These are phyloP conservation scores for Scaptomyza pallida DNA, from an alignment of 1,140 invertebrate species.

Conservation along the genomic window DNA sequence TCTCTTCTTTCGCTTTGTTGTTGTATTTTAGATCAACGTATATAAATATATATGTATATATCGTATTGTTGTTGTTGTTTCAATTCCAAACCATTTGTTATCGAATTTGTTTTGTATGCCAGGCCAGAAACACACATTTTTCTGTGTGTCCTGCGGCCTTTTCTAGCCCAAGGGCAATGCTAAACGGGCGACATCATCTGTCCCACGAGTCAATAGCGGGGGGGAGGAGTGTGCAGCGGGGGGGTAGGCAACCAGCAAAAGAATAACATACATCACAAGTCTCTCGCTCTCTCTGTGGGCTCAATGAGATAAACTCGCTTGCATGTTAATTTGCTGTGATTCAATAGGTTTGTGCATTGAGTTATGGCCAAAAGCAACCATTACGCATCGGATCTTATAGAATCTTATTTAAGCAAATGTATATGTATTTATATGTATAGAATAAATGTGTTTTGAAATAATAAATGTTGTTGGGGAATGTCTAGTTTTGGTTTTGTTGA, in stretches of 20 bases:
- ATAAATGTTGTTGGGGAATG: conserved; percentile 35
- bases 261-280: background rate
- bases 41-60: conserved; percentile 58
- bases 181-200: conserved; percentile 54
- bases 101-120: conserved; percentile 78
- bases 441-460: conserved; percentile 14
- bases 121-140: conserved; percentile 21
- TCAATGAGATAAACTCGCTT: conserved; percentile 47
- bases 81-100: conserved; percentile 78
- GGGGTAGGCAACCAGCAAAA: no score
- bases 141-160: no score
- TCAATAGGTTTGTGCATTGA: conserved; percentile 77
- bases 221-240: no score
- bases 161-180: conserved; percentile 25
- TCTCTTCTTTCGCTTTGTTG: background rate
- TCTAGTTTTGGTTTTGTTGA: background rate
- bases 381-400: conserved; percentile 48
- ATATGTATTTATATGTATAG: conserved; percentile 6
- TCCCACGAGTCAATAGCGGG: conserved; percentile 23
- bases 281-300: no score
- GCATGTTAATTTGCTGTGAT: conserved; percentile 82
- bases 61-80: conserved; percentile 66
- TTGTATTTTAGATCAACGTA: conserved; percentile 19
- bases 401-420: conserved; percentile 23
- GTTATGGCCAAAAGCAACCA: conserved; percentile 69